These are phyloP conservation scores for Paedocypris micromegethes DNA, from an alignment of 2,797 vertebrate species.

Conservation along the genomic window DNA sequence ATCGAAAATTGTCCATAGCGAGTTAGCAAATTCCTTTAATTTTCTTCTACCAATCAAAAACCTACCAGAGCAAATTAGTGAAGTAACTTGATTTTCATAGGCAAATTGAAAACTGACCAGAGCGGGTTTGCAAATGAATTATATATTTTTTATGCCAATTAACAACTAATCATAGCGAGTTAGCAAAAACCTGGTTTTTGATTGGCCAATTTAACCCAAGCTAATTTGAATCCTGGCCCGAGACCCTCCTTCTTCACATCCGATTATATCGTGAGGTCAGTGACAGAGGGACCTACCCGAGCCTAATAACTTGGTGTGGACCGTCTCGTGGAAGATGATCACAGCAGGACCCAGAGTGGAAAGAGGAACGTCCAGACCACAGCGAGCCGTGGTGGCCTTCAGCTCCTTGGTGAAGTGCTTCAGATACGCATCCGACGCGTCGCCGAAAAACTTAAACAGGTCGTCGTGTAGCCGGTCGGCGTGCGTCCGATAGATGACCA, in stretches of 20 bases:
- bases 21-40: too few relatives aligned
- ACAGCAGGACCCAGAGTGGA: slow-evolving; percentile 94
- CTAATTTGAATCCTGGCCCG: too few relatives aligned
- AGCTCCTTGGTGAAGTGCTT: slow-evolving; percentile 96
- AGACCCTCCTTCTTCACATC: neutral
- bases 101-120: too few relatives aligned
- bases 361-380: slow-evolving; percentile 92
- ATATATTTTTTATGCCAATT: too few relatives aligned
- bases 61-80: too few relatives aligned
- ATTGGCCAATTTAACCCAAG: too few relatives aligned
- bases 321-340: slow-evolving; percentile 97
- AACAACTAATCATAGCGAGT: too few relatives aligned
- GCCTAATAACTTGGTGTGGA: slow-evolving; percentile 93
- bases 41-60: too few relatives aligned
- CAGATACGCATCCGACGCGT: slow-evolving; percentile 96
- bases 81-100: too few relatives aligned
- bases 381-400: slow-evolving; percentile 93
- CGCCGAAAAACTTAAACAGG: slow-evolving; percentile 97
- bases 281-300: slow-evolving; percentile 74
- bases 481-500: slow-evolving; percentile 95
- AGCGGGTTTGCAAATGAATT: too few relatives aligned
- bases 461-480: slow-evolving; percentile 97
- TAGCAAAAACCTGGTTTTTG: too few relatives aligned
- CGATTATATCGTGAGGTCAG: neutral
- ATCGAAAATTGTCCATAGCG: too few relatives aligned